phyloP scores from a whole-genome alignment of 2,797 vertebrate genomes.

The Spondyliosoma cantharus region DNA sequence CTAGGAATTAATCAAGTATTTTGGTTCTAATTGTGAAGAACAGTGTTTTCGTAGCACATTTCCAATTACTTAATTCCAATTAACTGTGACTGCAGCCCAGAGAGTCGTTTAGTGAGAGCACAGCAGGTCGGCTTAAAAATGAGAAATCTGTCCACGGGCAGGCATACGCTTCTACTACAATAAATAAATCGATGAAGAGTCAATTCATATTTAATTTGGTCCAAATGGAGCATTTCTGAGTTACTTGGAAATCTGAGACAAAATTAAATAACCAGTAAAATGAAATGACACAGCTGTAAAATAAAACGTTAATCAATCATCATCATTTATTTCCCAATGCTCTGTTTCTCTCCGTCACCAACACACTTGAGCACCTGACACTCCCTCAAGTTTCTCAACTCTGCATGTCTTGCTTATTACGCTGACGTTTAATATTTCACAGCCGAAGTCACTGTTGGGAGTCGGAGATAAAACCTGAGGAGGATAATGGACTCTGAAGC shows the following conservation, averaged over 20 bases:
- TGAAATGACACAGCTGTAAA: neutral
- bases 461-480: conserved; percentile 14
- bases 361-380: neutral
- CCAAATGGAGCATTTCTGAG: neutral
- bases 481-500: conserved; percentile 2
- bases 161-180: too few species aligned
- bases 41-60: neutral
- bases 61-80: neutral
- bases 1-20: neutral
- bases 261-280: neutral
- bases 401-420: neutral
- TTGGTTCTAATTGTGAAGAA: neutral
- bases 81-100: neutral
- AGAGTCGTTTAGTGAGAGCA: neutral
- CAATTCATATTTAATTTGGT: neutral
- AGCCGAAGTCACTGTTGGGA: conserved; percentile 48
- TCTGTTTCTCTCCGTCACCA: neutral
- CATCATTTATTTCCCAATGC: neutral
- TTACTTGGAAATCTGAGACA: neutral
- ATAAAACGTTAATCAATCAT: neutral
- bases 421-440: conserved; percentile 18
- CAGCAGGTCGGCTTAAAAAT: neutral
- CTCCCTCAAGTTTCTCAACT: conserved; percentile 39
- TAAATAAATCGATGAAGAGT: neutral
- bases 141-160: too few species aligned